These are phyloP conservation scores for Caenorhabditis tropicalis DNA, from an alignment of 1,140 invertebrate genomes.

Conservation along the genomic window DNA sequence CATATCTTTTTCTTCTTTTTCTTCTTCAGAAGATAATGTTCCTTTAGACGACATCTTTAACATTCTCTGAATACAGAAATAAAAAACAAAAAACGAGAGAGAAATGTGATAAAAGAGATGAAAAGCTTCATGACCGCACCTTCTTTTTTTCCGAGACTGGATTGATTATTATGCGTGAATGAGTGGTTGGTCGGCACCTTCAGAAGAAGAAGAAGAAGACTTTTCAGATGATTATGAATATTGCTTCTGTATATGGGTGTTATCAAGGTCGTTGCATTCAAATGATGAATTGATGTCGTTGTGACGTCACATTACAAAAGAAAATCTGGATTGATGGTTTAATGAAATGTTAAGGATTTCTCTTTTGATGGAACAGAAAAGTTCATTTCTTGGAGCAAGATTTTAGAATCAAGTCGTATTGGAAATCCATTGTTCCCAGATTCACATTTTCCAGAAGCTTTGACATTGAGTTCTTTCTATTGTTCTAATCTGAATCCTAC, in stretches of 20 bases:
- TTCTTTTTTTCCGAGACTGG: constrained; percentile 29
- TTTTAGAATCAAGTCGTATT: too few relatives aligned
- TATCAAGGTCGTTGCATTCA: constrained; percentile 38
- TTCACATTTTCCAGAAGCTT: too few relatives aligned
- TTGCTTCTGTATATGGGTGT: constrained; percentile 29
- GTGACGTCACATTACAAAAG: background rate
- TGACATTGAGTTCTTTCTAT: too few relatives aligned
- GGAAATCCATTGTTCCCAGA: too few relatives aligned
- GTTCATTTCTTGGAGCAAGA: too few relatives aligned
- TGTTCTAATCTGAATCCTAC: too few relatives aligned
- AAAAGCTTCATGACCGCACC: constrained; percentile 29
- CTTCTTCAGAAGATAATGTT: too few relatives aligned
- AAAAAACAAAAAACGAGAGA: background rate
- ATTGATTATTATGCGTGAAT: constrained; percentile 45
- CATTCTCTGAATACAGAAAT: background rate
- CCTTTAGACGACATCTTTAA: too few relatives aligned
- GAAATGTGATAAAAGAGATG: background rate
- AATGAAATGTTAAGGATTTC: background rate
- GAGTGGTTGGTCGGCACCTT: background rate
- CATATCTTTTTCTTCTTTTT: too few relatives aligned
- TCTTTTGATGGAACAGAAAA: background rate
- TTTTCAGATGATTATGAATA: constrained; percentile 14
- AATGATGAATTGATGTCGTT: constrained; percentile 1
- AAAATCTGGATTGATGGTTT: background rate
- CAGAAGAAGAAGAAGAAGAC: background rate